phyloP scores from a whole-genome alignment of 2,888 invertebrate genomes.

The Matsumyia berberina region DNA sequence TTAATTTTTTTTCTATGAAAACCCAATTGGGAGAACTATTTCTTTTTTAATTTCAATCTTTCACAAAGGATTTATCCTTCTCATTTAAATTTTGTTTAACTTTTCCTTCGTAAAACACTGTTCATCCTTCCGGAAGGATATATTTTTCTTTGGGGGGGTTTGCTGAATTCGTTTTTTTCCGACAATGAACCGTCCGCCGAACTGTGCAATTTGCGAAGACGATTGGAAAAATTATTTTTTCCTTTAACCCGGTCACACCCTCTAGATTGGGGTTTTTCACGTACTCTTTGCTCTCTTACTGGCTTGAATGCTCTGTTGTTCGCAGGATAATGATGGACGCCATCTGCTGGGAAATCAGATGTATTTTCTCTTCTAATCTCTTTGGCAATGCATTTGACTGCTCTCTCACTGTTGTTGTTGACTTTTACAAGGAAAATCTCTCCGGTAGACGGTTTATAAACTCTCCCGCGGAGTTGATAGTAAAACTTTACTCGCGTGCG shows the following conservation, averaged over 20 bases:
- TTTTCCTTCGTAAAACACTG: conserved; percentile 18
- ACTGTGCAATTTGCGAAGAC: conserved; percentile 74
- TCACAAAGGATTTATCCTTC: not conserved
- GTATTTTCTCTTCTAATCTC: conserved; percentile 18
- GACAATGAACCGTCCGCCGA: conserved; percentile 71
- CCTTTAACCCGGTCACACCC: conserved; percentile 84
- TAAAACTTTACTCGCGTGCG: conserved; percentile 60
- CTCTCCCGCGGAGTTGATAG: conserved; percentile 61
- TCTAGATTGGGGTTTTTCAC: conserved; percentile 80
- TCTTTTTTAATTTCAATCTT: conserved; percentile 11
- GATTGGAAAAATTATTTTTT: conserved; percentile 78
- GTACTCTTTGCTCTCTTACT: conserved; percentile 60
- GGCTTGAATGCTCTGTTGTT: conserved; percentile 39
- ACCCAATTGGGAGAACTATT: conserved; percentile 78
- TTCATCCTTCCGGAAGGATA: conserved; percentile 35
- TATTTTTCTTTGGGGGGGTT: conserved; percentile 11
- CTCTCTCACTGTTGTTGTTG: conserved; percentile 72
- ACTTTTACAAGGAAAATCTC: conserved; percentile 48
- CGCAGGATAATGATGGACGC: conserved; percentile 37
- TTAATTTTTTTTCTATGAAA: not conserved
- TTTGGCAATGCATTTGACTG: conserved; percentile 23
- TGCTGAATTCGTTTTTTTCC: conserved; percentile 49
- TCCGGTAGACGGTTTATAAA: not conserved
- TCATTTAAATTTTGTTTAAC: not conserved
- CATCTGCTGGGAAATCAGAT: conserved; percentile 35